Conservation (phyloP, 2,797 vertebrate genomes). For the Chaetodon trifasciatus region DNA sequence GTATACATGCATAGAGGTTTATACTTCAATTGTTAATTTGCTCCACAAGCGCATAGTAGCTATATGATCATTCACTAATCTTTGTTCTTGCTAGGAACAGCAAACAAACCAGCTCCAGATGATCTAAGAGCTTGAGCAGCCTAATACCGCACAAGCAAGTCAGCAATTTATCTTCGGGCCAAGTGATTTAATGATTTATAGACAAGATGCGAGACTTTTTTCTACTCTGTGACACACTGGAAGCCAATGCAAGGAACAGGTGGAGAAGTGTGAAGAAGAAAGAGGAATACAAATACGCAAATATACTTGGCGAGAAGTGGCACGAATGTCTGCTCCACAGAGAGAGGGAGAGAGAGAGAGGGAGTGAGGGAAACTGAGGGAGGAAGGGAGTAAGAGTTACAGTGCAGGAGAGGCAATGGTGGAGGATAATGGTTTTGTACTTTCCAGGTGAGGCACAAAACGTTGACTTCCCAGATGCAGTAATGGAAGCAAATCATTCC, state of each 20-base stretch:
- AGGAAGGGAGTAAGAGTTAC: neutral
- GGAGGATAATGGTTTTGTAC: conserved; percentile 40
- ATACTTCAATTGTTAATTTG: conserved; percentile 30
- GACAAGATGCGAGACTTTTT: conserved; percentile 40
- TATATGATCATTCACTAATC: conserved; percentile 32
- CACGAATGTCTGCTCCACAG: conserved; percentile 7
- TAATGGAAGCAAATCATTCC: conserved; percentile 58
- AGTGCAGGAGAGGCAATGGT: neutral
- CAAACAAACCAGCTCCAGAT: conserved; percentile 53
- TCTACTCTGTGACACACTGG: conserved; percentile 39
- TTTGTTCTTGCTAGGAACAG: conserved; percentile 48
- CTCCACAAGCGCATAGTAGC: conserved; percentile 32
- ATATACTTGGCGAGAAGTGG: conserved; percentile 13
- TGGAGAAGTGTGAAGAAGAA: conserved; percentile 19
- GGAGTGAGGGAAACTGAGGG: neutral
- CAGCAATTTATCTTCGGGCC: conserved; percentile 54
- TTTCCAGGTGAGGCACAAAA: conserved; percentile 52
- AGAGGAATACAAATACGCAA: conserved; percentile 26
- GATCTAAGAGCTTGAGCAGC: conserved; percentile 59
- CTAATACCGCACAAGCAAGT: conserved; percentile 63
- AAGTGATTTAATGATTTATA: conserved; percentile 75
- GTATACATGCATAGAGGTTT: conserved; percentile 14
- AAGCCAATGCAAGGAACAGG: conserved; percentile 20
- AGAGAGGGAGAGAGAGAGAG: conserved; percentile 18
- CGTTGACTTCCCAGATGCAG: conserved; percentile 52